phyloP scores from a whole-genome alignment of 1,140 invertebrate species.

The Drosophila ercepeae region DNA sequence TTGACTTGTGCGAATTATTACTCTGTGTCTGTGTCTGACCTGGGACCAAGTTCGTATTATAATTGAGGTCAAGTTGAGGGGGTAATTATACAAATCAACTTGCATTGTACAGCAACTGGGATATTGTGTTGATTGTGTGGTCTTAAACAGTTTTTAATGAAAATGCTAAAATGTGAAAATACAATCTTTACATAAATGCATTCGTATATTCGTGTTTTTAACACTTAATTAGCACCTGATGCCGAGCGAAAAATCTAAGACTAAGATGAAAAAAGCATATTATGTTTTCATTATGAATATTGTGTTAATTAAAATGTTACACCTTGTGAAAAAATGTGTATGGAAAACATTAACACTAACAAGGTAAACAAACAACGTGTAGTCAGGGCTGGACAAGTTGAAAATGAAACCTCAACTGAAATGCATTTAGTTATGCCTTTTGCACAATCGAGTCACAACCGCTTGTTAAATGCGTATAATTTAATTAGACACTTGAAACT shows the following conservation, averaged over 20 bases:
- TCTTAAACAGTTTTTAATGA: conserved; percentile 28
- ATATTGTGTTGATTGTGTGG: conserved; percentile 2
- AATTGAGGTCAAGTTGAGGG: conserved; percentile 43
- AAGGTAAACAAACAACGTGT: conserved; percentile 30
- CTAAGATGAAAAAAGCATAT: conserved; percentile 15
- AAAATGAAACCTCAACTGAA: conserved; percentile 35
- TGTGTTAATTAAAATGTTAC: conserved; percentile 80
- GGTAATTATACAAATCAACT: conserved; percentile 27
- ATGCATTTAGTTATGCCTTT: conserved; percentile 73
- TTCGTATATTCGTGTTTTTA: conserved; percentile 45
- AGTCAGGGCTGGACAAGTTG: conserved; percentile 45
- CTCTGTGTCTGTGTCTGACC: conserved; percentile 15
- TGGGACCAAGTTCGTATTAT: not conserved
- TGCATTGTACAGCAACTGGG: not conserved
- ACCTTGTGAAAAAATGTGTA: conserved; percentile 67
- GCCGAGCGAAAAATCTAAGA: conserved; percentile 24
- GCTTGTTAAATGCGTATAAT: conserved; percentile 74
- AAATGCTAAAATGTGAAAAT: conserved; percentile 23
- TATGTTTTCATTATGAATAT: conserved; percentile 63
- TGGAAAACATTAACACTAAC: conserved; percentile 39
- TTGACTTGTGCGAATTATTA: conserved; percentile 19
- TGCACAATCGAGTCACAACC: conserved; percentile 76
- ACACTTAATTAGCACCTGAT: conserved; percentile 67
- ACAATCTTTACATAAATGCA: conserved; percentile 3
- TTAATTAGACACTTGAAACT: conserved; percentile 76